Percentiles rank a stretch among this genome's conserved stretches.
phyloP scores from a whole-genome alignment of 2,888 invertebrate genomes.

The Taphrorychus bicolor region DNA sequence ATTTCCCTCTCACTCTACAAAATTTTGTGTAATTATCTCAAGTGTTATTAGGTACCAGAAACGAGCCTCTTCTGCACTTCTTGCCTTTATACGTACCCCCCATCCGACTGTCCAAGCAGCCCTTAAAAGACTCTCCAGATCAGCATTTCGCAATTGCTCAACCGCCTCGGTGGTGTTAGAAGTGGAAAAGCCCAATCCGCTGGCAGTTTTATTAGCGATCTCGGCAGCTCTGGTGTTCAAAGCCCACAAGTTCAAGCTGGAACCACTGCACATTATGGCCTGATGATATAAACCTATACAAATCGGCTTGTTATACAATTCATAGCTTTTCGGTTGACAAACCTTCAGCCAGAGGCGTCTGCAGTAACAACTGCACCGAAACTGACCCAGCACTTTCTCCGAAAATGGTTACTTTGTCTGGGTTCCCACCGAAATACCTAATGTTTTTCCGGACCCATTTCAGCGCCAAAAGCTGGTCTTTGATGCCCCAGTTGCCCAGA shows the following conservation, averaged over 20 bases:
- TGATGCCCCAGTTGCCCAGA: slow-evolving; percentile 46
- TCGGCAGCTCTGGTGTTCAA: slow-evolving; percentile 40
- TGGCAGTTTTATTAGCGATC: slow-evolving; percentile 34
- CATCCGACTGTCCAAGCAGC: not conserved
- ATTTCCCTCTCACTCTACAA: not conserved
- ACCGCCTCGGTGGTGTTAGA: slow-evolving; percentile 33
- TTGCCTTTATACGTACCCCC: too few species aligned
- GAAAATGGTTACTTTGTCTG: slow-evolving; percentile 45
- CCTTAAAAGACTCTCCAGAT: slow-evolving; percentile 13
- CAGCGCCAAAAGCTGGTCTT: slow-evolving; percentile 48
- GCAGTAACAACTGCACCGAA: slow-evolving; percentile 45
- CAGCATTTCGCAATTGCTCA: slow-evolving; percentile 34
- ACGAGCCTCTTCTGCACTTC: too few species aligned
- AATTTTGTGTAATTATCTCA: too few species aligned
- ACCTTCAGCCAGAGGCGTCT: slow-evolving; percentile 36
- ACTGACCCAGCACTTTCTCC: slow-evolving; percentile 48
- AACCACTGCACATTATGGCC: slow-evolving; percentile 49
- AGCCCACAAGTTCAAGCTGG: slow-evolving; percentile 46
- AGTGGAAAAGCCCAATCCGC: slow-evolving; percentile 35
- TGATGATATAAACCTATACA: slow-evolving; percentile 46
- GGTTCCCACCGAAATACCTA: slow-evolving; percentile 45
- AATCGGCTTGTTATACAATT: too few species aligned
- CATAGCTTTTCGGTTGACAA: too few species aligned
- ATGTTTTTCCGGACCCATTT: slow-evolving; percentile 46
- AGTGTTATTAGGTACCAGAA: too few species aligned